phyloP scores from a whole-genome alignment of 2,797 vertebrate species.

The Dromococcyx pavoninus region DNA sequence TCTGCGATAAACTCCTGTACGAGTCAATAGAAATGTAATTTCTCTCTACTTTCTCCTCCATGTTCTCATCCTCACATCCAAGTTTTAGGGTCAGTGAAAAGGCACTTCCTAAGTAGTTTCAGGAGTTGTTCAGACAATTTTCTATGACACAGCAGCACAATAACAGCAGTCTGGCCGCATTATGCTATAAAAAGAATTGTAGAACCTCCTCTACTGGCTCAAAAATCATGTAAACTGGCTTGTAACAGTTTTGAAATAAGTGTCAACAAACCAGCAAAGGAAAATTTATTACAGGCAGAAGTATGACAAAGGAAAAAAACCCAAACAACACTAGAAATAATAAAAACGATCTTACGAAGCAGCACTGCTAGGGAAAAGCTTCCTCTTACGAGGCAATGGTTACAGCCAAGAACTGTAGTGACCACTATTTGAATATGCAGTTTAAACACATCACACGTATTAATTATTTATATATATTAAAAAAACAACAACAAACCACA shows the following conservation, averaged over 20 bases:
- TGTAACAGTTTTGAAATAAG: neutral
- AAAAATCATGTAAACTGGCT: neutral
- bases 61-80: neutral
- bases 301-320: neutral
- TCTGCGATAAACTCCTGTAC: neutral
- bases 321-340: neutral
- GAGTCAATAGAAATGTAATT: neutral
- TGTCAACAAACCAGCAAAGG: neutral
- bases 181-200: neutral
- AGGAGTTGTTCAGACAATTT: neutral
- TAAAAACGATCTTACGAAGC: neutral
- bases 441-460: neutral
- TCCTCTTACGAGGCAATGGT: neutral
- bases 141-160: neutral
- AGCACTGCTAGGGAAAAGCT: neutral
- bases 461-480: neutral
- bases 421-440: neutral
- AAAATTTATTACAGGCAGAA: neutral
- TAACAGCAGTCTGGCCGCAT: neutral
- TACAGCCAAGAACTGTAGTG: neutral
- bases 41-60: neutral
- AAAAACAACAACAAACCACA: neutral
- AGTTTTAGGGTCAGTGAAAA: neutral
- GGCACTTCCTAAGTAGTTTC: neutral
- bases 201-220: neutral